phyloP scores from a whole-genome alignment of 2,113 vertebrate species.

The Hippocampus barbouri region DNA sequence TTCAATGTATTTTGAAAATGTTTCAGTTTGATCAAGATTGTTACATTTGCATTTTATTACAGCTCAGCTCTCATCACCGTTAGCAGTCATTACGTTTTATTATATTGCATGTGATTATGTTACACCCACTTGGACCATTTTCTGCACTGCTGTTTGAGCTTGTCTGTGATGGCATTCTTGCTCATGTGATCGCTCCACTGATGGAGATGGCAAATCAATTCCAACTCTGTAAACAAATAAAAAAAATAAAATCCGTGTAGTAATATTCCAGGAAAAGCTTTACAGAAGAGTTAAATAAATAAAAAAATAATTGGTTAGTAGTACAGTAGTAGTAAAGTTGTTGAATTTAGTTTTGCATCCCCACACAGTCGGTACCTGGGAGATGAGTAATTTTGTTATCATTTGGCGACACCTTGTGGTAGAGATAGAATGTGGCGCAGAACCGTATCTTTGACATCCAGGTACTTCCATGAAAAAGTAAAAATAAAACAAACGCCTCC shows the following conservation, averaged over 20 bases:
- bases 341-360: not conserved
- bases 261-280: not conserved
- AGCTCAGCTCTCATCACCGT: too few relatives aligned
- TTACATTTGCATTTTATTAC: too few relatives aligned
- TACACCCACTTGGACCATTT: slow-evolving; percentile 43
- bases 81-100: not conserved
- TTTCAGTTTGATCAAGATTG: too few relatives aligned
- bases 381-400: not conserved
- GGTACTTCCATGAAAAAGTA: not conserved
- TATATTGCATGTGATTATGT: not conserved
- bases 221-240: not conserved
- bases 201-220: not conserved
- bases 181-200: not conserved
- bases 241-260: too few relatives aligned
- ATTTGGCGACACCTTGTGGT: slow-evolving; percentile 53
- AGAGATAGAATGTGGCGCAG: not conserved
- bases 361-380: too few relatives aligned
- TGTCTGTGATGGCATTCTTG: slow-evolving; percentile 63
- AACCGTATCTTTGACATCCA: not conserved
- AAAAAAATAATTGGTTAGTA: too few relatives aligned
- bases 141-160: slow-evolving; percentile 19
- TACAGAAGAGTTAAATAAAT: too few relatives aligned
- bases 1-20: too few relatives aligned
- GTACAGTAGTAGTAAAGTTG: too few relatives aligned
- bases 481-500: not conserved